These are phyloP conservation scores for Otus scops DNA, from an alignment of 2,797 vertebrate species.

Conservation along the genomic window DNA sequence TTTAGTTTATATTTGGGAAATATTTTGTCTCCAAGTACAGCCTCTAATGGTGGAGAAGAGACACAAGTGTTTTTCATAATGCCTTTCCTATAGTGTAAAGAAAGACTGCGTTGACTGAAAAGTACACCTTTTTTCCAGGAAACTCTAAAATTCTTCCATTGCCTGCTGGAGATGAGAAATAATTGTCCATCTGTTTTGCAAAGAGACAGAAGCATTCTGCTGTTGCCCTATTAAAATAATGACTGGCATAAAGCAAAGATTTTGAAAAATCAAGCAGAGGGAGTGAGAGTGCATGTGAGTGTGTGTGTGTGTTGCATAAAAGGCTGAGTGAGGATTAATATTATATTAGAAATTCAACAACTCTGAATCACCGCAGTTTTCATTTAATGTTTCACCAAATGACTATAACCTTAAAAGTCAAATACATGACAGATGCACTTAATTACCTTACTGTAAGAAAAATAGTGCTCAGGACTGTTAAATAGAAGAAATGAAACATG, in stretches of 20 bases:
- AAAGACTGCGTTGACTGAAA: not conserved
- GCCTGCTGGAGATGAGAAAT: not conserved
- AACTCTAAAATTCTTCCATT: not conserved
- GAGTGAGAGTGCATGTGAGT: not conserved
- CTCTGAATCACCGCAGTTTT: conserved; percentile 52
- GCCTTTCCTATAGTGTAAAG: not conserved
- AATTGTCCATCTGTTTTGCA: not conserved
- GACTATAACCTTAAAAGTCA: conserved; percentile 53
- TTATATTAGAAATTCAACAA: conserved; percentile 19
- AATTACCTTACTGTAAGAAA: conserved; percentile 41
- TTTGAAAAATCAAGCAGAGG: not conserved
- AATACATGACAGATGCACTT: conserved; percentile 57
- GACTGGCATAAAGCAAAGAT: not conserved
- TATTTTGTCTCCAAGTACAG: not conserved
- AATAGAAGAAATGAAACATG: conserved; percentile 41
- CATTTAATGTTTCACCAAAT: conserved; percentile 53
- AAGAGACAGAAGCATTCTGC: not conserved
- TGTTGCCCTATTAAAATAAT: not conserved
- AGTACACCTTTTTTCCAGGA: not conserved
- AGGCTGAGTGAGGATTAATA: not conserved
- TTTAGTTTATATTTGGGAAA: not conserved
- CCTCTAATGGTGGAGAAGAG: not conserved
- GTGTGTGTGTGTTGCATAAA: not conserved
- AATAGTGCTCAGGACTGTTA: conserved; percentile 20
- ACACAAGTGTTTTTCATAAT: not conserved